Evolutionary conservation across 2,797 vertebrate species (phyloP), one percentile per base, ranked within the genome.

Genomic region (Xiphophorus birchmanni): DNA sequence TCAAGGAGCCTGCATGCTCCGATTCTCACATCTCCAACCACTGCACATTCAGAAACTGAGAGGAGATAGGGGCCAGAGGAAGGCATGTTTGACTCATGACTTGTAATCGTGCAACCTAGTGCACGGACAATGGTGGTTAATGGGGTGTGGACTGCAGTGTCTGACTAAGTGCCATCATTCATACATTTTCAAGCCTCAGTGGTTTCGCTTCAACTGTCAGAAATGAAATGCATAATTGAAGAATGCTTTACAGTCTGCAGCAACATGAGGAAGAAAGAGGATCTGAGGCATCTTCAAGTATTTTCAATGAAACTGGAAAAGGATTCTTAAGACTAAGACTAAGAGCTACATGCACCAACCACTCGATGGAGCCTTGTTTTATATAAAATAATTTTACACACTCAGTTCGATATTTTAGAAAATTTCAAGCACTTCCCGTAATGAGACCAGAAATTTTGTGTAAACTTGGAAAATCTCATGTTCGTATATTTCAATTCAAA

Each of bases 151-250:
- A 91, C 17, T 86, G 87, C 78, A 88, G 91, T 76, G 89, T 93
- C 89, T 95, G 92, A 91, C 94, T 95, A 95, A 95, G 92, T 94
- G 90, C 94, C 93, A 94, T 95, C 92, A 94, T 91, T 96, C 94
- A 95, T 94, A 89, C 86, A 69, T 89, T 45, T 94, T 91, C 82
- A 94, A 87, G 92, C 86, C 80, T 93, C 89, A 12, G 80, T 82
- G 86, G 91, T 86, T 92, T 87, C 4, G 74, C 87, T 90, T 94
- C 91, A 90, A 89, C 91, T 93, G 92, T 93, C 93, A 93, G 88
- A 93, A 93, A 94, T 95, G 89, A 95, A 95, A 96, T 93, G 93
- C 87, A 89, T 94, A 92, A 93, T 93, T 92, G 85, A 86, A 82
- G 90, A 90, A 88, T 42, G 67, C 81, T 86, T 60, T 29, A 47